Evolutionary conservation across 2,797 vertebrate species (phyloP), one percentile per base, ranked within the genome.

Genomic region (Chloroceryle amazona): DNA sequence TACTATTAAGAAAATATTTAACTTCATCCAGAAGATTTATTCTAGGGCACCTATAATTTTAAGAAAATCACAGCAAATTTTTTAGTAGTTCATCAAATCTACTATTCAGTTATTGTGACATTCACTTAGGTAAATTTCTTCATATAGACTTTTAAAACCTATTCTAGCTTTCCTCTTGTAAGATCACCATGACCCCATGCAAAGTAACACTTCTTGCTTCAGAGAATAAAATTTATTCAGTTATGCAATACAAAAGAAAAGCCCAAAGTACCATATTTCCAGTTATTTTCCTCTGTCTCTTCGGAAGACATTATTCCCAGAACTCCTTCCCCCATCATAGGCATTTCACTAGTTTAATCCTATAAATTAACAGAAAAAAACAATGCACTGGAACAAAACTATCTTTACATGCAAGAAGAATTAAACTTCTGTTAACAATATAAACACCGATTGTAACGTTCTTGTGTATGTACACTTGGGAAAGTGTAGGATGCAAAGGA

Each of bases 171-270:
- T 62, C 33, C 4, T 76, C 15, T 26, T 68, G 4, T 46, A 49
- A 80, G 28, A 72, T 25, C 1, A 3, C 7, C 3, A 2, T 6
- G 10, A 1, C 4, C 8, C 41, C 14, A 4, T 8, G 7, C 10
- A 55, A 79, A 13, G 7, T 33, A 70, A 26, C 10, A 29, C 1
- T 29, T 55, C 37, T n/a, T 46, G 6, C 13, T 87, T 47, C 29
- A 79, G 26, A 57, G 6, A 86, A 66, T 13, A 62, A 54, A 20
- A n/a, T 63, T 63, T 87, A 21, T 81, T 41, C 4, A 46, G 19
- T 42, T 51, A 42, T 3, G 54, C 70, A 54, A 58, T 3, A 41
- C 5, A 29, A 26, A 67, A 47, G 3, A 66, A 63, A 60, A 55
- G 2, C 5, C 5, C 2, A 6, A 39, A 83, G 7, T 47, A 52